Conservation (phyloP, 2,797 vertebrate species). For the Pangasius macronema region DNA sequence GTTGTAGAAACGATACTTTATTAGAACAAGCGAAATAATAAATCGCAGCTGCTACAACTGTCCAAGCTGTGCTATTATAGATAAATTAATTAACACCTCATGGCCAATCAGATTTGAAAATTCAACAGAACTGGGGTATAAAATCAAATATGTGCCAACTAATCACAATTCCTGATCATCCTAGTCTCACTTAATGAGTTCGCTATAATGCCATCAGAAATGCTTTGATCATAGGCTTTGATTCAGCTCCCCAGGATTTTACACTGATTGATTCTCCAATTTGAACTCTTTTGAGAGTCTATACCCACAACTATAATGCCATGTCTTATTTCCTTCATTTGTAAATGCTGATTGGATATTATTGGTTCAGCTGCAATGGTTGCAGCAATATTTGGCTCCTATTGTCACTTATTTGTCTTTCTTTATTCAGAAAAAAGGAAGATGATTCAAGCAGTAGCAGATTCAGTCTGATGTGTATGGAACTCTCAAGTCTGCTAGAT, state of each 20-base stretch:
- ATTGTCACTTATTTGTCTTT: slow-evolving; percentile 21
- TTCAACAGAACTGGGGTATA: background rate
- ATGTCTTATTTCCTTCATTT: slow-evolving; percentile 4
- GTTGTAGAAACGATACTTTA: background rate
- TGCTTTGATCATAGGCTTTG: slow-evolving; percentile 28
- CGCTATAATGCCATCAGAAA: background rate
- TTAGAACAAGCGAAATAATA: background rate
- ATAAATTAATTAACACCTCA: background rate
- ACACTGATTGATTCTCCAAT: slow-evolving; percentile 16
- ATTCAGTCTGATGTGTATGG: slow-evolving; percentile 36
- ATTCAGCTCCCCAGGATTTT: slow-evolving; percentile 5
- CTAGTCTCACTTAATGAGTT: background rate
- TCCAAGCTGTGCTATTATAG: background rate
- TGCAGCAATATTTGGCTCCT: slow-evolving; percentile 6
- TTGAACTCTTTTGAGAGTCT: background rate
- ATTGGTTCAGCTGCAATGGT: slow-evolving; percentile 6
- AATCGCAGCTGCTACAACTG: background rate
- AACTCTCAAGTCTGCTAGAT: slow-evolving; percentile 45
- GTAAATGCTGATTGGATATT: slow-evolving; percentile 1
- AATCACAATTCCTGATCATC: slow-evolving; percentile 7
- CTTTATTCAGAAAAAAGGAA: slow-evolving; percentile 27
- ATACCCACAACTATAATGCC: background rate
- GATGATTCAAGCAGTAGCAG: slow-evolving; percentile 33
- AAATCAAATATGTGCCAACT: background rate
- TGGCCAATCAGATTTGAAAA: background rate